Evolutionary conservation across 2,888 invertebrate species (phyloP), one percentile per base, ranked within the genome.

Genomic region (Cecidostiba fungosa): DNA sequence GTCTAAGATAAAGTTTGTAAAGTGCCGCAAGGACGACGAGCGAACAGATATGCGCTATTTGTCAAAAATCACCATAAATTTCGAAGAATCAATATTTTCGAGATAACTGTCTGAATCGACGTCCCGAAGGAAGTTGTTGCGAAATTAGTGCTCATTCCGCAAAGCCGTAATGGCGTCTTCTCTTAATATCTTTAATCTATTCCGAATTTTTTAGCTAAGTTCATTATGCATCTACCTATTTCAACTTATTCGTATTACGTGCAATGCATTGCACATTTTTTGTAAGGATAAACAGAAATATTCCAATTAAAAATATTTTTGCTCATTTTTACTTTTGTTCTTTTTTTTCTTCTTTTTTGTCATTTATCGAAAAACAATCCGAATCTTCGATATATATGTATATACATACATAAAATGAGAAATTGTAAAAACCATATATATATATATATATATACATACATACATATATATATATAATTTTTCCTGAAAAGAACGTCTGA

Each of bases 141-240:
- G 76, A 83, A 85, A 82, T 85, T 81, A 77, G 78, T 84, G 85
- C 87, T 84, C 87, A 87, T 85, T 87, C 84, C 72, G 88, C 54
- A 88, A 82, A 79, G 86, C 88, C 85, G 72, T 73, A 72, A 85
- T 54, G 86, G 86, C 86, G 82, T 86, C 83, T 89, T 88, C 88
- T 88, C 88, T 88, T 88, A 88, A 88, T 87, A 87, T 89, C 87
- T 88, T 89, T 89, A 90, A 90, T 91, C 89, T 91, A 91, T 91
- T 91, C 89, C 90, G 90, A 92, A 91, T 90, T 90, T 90, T 50
- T 84, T 90, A 89, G 89, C 90, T 91, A 91, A 90, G 90, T 91
- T 92, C 89, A 89, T 80, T 90, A 88, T 89, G 86, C 85, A 87
- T 88, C 88, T 89, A 89, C 88, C 89, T 89, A 90, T 88, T 89